Conservation (phyloP, 2,888 invertebrate genomes). For the Gonocerus acuteangulatus region DNA sequence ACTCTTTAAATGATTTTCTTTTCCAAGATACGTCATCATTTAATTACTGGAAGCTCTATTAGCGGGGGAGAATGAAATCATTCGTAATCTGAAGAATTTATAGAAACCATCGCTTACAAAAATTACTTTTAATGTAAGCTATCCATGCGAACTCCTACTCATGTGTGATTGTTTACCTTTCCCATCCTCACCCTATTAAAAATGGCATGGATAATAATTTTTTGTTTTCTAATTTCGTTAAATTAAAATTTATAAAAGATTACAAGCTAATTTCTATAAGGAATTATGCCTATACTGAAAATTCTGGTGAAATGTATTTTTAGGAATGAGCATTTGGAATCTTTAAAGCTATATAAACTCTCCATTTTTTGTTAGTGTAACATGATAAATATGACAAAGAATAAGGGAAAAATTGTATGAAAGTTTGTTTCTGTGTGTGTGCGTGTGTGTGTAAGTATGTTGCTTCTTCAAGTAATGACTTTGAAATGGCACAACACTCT, state of each 20-base stretch:
- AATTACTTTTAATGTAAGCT: slow-evolving; percentile 3
- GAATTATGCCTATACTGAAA: slow-evolving; percentile 17
- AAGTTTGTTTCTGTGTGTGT: background rate
- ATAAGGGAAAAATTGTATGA: background rate
- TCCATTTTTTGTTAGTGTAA: background rate
- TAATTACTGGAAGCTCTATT: too few relatives aligned
- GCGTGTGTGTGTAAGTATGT: background rate
- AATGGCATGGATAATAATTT: slow-evolving; percentile 35
- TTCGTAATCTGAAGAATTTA: too few relatives aligned
- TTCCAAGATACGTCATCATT: too few relatives aligned
- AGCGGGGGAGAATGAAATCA: too few relatives aligned
- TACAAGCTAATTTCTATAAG: slow-evolving; percentile 28
- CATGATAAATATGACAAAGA: background rate
- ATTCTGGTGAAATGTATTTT: slow-evolving; percentile 32
- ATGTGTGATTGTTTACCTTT: slow-evolving; percentile 38
- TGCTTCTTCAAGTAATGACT: slow-evolving; percentile 1
- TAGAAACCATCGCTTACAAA: background rate
- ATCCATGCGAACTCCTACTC: slow-evolving; percentile 46
- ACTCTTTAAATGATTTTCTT: too few relatives aligned
- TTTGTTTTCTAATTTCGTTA: slow-evolving; percentile 22
- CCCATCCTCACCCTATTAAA: slow-evolving; percentile 32
- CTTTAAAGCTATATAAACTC: slow-evolving; percentile 1
- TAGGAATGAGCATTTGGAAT: slow-evolving; percentile 34
- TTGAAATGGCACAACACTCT: background rate
- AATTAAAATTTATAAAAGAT: slow-evolving; percentile 26